Evolutionary conservation across 2,113 vertebrate species (phyloP), one percentile per base, ranked within the genome.

Genomic region (Perognathus longimembris): DNA sequence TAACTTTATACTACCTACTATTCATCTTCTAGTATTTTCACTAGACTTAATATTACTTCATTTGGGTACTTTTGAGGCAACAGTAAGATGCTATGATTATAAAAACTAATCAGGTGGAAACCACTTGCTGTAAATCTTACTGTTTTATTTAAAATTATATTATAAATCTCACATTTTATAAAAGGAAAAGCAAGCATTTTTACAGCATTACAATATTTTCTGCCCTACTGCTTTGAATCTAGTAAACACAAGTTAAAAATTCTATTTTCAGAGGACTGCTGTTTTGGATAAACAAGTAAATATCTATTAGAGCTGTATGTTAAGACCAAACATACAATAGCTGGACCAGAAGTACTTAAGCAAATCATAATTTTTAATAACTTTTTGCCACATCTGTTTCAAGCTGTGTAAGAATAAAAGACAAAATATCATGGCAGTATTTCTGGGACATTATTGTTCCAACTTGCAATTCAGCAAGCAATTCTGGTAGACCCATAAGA

Each of bases 221-320:
- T 93, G 30, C 63, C 92, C 82, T 94, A 38, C 32, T 88, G 77
- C 36, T 94, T 90, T 73, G 28, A 90, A 85, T 59, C 20, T 32
- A 92, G 75, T 85, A 91, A 88, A 90, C 36, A 90, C 69, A 78
- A 87, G 71, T 59, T 94, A 73, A 64, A 83, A 87, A 88, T 88
- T 90, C 86, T 95, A 59, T 78, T 88, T 95, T 50, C 64, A 90
- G 78, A 93, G 59, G 10, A 57, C 74, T 84, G 42, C 26, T 96
- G 77, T 87, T 95, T 84, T 91, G 30, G 22, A 93, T 93, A 84
- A 92, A 96, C n/a, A 93, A 94, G 50, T 81, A 92, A 92, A 86
- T 71, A 94, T 8, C 76, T 69, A 87, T 79, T 80, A 89, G 20
- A 94, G 8, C 36, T 76, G 42, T 86, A 30, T 80, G 67, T 26